These are phyloP conservation scores for Pyrrhia umbra DNA, from an alignment of 2,888 invertebrate species.

Conservation along the genomic window DNA sequence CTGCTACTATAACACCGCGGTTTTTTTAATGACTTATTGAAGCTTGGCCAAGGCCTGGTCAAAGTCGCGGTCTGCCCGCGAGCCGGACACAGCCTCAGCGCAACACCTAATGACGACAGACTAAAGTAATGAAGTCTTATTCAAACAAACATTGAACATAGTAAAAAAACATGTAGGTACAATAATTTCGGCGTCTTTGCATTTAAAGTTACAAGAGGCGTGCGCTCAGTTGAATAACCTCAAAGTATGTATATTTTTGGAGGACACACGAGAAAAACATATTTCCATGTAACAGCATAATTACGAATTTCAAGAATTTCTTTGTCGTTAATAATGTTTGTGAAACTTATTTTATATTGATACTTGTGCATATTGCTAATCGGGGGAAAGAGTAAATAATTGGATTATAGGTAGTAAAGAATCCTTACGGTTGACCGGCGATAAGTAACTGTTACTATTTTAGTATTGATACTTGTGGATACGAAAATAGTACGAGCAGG, in stretches of 20 bases:
- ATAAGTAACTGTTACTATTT: constrained; percentile 24
- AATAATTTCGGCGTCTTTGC: constrained; percentile 22
- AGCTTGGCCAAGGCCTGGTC: constrained; percentile 38
- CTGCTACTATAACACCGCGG: constrained; percentile 43
- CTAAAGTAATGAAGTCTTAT: constrained; percentile 2
- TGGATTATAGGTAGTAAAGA: constrained; percentile 20
- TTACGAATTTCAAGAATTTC: constrained; percentile 41
- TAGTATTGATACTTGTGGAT: constrained; percentile 15
- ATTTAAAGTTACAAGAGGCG: constrained; percentile 24
- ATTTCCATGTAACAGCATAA: constrained; percentile 42
- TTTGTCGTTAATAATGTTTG: constrained; percentile 20
- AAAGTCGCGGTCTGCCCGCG: constrained; percentile 16
- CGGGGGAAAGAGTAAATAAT: constrained; percentile 13
- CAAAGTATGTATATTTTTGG: constrained; percentile 44
- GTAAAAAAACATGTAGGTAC: neutral
- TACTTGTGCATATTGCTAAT: constrained; percentile 2
- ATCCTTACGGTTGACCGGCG: constrained; percentile 34
- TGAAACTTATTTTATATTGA: constrained; percentile 16
- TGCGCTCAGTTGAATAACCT: constrained; percentile 56
- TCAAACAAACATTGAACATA: constrained; percentile 10
- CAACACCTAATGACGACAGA: constrained; percentile 2
- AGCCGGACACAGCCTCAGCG: constrained; percentile 31
- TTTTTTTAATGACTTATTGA: constrained; percentile 44
- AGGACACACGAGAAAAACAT: constrained; percentile 48
- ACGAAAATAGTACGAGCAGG: constrained; percentile 15